These are phyloP conservation scores for Pterostichus niger DNA, from an alignment of 2,888 invertebrate genomes.

Conservation along the genomic window DNA sequence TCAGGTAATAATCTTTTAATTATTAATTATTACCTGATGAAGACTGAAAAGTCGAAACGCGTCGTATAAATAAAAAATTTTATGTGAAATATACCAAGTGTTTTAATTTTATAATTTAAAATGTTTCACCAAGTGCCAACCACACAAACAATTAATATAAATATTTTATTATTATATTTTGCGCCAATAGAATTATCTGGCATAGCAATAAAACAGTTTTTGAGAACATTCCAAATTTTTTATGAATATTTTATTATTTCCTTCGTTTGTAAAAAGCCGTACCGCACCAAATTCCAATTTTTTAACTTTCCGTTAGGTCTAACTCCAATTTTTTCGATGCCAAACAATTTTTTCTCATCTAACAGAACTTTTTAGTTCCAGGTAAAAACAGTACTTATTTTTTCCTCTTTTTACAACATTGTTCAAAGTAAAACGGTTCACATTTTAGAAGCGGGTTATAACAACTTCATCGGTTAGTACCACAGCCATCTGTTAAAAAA, in stretches of 20 bases:
- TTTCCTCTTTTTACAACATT: conserved; percentile 9
- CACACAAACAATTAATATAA: no score
- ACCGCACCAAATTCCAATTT: neutral
- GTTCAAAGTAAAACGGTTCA: conserved; percentile 33
- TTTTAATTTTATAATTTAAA: no score
- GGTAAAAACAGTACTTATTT: conserved; percentile 23
- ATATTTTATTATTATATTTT: no score
- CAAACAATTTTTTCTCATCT: neutral
- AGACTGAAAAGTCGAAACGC: no score
- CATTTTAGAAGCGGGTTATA: neutral
- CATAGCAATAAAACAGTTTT: neutral
- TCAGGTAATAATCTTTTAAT: no score
- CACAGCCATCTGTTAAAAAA: conserved; percentile 21
- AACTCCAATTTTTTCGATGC: conserved; percentile 5
- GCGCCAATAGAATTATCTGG: no score
- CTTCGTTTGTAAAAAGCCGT: neutral
- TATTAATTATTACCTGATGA: no score
- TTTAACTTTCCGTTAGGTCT: conserved; percentile 23
- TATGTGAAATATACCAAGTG: no score
- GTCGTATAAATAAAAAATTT: no score
- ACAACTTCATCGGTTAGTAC: neutral
- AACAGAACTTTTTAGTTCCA: conserved; percentile 1
- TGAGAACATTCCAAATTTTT: neutral
- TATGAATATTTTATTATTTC: neutral
- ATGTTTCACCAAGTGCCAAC: no score